Conservation (phyloP, 2,113 vertebrate genomes). For the Meles meles region DNA sequence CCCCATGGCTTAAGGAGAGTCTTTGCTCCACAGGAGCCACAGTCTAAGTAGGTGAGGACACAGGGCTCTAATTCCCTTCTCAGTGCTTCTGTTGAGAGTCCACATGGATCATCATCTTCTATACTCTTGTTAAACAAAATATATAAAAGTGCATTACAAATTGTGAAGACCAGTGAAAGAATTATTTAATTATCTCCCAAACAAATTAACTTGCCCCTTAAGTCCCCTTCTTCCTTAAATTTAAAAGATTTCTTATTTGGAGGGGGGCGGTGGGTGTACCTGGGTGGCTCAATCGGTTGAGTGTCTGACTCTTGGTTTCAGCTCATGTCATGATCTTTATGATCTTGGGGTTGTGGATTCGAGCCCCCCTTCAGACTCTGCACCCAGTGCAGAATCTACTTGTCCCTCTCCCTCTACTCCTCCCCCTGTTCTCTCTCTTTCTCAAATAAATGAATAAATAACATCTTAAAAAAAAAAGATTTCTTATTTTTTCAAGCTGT, state of each 20-base stretch:
- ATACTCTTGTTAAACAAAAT: neutral
- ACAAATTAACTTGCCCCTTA: neutral
- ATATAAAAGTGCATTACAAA: neutral
- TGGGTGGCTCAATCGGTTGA: neutral
- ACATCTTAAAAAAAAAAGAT: neutral
- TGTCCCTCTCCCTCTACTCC: neutral
- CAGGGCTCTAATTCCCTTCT: neutral
- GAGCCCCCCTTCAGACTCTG: neutral
- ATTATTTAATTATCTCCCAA: neutral
- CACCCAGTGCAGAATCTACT: neutral
- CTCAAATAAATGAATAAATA: neutral
- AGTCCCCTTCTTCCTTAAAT: neutral
- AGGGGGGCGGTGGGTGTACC: accelerated
- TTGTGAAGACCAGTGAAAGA: neutral
- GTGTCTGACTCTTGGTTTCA: neutral
- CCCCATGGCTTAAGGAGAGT: neutral
- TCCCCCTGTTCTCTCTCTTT: neutral
- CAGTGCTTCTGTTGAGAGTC: neutral
- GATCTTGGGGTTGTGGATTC: neutral
- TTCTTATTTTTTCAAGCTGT: neutral
- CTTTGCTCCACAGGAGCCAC: neutral
- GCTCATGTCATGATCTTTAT: neutral
- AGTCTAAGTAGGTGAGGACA: neutral
- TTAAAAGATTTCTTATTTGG: neutral
- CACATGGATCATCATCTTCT: neutral